phyloP scores from a whole-genome alignment of 2,797 vertebrate species.

The Salarias fasciatus region DNA sequence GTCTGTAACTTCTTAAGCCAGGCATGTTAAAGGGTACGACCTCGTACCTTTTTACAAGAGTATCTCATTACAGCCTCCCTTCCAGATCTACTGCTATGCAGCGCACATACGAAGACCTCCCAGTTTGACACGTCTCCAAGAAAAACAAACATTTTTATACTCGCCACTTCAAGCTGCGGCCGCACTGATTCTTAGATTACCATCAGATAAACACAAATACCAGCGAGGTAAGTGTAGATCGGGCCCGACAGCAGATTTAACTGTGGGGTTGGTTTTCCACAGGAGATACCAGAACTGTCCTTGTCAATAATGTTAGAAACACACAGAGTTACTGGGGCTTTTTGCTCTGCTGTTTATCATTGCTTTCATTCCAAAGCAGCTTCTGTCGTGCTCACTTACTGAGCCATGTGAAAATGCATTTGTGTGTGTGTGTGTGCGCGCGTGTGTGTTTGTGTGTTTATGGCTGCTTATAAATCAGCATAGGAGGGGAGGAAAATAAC shows the following conservation, averaged over 20 bases:
- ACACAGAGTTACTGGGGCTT: not conserved
- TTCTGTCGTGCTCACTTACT: not conserved
- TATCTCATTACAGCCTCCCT: conserved; percentile 76
- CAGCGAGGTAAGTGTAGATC: conserved; percentile 18
- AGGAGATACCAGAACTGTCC: conserved; percentile 29
- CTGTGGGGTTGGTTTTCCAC: conserved; percentile 18
- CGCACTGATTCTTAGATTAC: conserved; percentile 54
- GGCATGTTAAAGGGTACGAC: conserved; percentile 81
- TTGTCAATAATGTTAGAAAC: conserved; percentile 33
- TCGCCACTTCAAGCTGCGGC: conserved; percentile 39
- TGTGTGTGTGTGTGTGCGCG: not conserved
- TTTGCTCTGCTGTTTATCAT: no score
- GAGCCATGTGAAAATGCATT: conserved; percentile 7
- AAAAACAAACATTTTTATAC: conserved; percentile 63
- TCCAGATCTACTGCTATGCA: conserved; percentile 35
- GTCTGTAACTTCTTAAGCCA: conserved; percentile 80
- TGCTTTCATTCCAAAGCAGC: conserved; percentile 16
- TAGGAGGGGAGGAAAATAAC: conserved; percentile 39
- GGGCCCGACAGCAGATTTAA: not conserved
- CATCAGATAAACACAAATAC: conserved; percentile 62
- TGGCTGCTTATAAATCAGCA: not conserved
- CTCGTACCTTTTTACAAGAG: conserved; percentile 74
- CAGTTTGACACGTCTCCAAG: conserved; percentile 53
- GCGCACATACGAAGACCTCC: conserved; percentile 63
- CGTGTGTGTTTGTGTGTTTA: not conserved